phyloP scores from a whole-genome alignment of 2,888 invertebrate species.

The Pristionchus mayeri region DNA sequence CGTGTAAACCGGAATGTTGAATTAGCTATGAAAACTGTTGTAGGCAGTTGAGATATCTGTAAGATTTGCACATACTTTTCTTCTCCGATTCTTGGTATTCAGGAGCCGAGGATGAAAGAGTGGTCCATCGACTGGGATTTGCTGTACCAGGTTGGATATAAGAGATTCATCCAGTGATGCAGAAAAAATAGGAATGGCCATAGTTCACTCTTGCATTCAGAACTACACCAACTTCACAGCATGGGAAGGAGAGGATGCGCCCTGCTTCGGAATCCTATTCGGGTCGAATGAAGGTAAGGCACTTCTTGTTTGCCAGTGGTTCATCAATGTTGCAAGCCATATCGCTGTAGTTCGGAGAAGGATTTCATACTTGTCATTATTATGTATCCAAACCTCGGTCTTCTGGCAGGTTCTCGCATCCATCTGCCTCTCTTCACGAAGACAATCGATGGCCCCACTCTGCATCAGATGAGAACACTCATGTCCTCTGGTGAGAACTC shows the following conservation, averaged over 20 bases:
- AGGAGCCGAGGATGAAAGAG: conserved; percentile 51
- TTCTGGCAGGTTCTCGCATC: conserved; percentile 32
- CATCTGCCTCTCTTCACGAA: conserved; percentile 42
- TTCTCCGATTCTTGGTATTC: background rate
- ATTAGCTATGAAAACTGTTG: background rate
- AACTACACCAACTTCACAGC: conserved; percentile 53
- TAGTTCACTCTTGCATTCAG: conserved; percentile 36
- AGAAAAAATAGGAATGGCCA: too few relatives aligned
- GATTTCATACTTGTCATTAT: too few relatives aligned
- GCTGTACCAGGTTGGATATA: conserved; percentile 60
- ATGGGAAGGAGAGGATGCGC: conserved; percentile 49
- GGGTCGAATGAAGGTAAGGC: conserved; percentile 43
- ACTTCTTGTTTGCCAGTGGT: too few relatives aligned
- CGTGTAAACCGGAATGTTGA: background rate
- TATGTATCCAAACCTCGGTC: too few relatives aligned
- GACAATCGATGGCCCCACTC: conserved; percentile 30
- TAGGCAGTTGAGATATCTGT: conserved; percentile 17
- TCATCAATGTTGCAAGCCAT: too few relatives aligned
- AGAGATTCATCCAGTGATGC: background rate
- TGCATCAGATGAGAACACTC: conserved; percentile 28
- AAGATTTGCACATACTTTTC: background rate
- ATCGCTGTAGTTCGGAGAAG: too few relatives aligned
- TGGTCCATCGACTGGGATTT: conserved; percentile 62
- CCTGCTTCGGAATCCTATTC: conserved; percentile 52
- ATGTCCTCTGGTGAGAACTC: background rate